phyloP scores from a whole-genome alignment of 2,888 invertebrate genomes.

The Macrosoma leucophasiata region DNA sequence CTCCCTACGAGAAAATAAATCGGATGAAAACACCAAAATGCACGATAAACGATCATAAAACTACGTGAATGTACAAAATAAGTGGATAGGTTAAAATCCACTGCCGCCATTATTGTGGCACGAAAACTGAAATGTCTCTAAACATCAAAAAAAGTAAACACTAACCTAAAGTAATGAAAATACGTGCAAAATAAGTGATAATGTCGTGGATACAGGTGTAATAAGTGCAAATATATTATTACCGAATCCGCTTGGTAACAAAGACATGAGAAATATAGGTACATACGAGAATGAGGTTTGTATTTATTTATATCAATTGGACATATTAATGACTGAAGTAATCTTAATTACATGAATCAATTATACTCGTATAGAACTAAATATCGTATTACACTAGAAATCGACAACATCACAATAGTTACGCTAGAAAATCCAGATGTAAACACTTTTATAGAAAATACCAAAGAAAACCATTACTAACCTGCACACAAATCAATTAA shows the following conservation, averaged over 20 bases:
- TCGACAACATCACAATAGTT: constrained; percentile 76
- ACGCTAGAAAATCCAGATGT: constrained; percentile 81
- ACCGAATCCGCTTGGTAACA: constrained; percentile 54
- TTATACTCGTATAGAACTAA: constrained; percentile 27
- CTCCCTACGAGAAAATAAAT: constrained; percentile 57
- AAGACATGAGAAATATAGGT: constrained; percentile 54
- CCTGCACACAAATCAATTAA: constrained; percentile 50
- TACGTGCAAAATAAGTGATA: constrained; percentile 24
- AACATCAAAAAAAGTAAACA: constrained; percentile 75
- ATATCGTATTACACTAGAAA: constrained; percentile 47
- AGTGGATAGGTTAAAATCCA: constrained; percentile 67
- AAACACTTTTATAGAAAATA: constrained; percentile 79
- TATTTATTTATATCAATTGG: constrained; percentile 47
- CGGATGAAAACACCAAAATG: constrained; percentile 46
- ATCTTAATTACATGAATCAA: constrained; percentile 19
- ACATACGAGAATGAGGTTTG: constrained; percentile 65
- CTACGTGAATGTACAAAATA: constrained; percentile 46
- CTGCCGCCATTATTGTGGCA: constrained; percentile 75
- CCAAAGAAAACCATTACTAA: constrained; percentile 49
- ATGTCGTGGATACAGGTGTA: constrained; percentile 16
- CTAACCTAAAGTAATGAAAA: constrained; percentile 43
- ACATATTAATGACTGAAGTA: constrained; percentile 36
- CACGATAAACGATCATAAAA: constrained; percentile 29
- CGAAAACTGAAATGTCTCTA: constrained; percentile 71
- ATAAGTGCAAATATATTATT: constrained; percentile 25